Conservation (phyloP, 2,888 invertebrate genomes). For the Machimus rusticus region DNA sequence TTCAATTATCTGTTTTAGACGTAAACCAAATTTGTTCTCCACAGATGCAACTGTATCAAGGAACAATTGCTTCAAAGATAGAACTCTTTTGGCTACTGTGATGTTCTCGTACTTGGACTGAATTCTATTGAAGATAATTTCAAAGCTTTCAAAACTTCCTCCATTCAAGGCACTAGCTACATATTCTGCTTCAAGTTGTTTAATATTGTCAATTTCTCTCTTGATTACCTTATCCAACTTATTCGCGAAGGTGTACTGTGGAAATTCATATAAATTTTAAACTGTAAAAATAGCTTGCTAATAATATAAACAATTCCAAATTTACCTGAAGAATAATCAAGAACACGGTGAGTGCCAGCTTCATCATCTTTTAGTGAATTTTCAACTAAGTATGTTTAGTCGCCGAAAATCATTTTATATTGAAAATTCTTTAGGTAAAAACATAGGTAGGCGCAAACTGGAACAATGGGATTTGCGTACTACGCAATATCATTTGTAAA, state of each 20-base stretch:
- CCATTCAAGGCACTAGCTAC: accelerated
- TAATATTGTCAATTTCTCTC: neutral
- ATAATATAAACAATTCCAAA: neutral
- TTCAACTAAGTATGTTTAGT: no score
- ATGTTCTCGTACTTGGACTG: neutral
- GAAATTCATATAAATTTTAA: neutral
- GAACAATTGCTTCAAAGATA: neutral
- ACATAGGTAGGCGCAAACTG: no score
- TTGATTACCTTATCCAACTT: neutral
- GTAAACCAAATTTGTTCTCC: neutral
- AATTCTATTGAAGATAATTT: neutral
- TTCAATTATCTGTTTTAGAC: neutral
- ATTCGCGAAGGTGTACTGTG: neutral
- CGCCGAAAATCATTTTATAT: no score
- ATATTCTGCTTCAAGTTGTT: neutral
- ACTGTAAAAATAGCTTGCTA: neutral
- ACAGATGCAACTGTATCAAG: neutral
- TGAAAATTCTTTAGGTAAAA: no score
- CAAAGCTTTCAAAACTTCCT: neutral
- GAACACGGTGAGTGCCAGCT: neutral
- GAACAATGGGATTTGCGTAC: no score
- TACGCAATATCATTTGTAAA: no score
- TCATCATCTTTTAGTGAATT: neutral
- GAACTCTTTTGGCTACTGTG: neutral
- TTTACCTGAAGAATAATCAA: neutral